Conservation (phyloP, 2,113 vertebrate species). For the Macrotis lagotis region DNA sequence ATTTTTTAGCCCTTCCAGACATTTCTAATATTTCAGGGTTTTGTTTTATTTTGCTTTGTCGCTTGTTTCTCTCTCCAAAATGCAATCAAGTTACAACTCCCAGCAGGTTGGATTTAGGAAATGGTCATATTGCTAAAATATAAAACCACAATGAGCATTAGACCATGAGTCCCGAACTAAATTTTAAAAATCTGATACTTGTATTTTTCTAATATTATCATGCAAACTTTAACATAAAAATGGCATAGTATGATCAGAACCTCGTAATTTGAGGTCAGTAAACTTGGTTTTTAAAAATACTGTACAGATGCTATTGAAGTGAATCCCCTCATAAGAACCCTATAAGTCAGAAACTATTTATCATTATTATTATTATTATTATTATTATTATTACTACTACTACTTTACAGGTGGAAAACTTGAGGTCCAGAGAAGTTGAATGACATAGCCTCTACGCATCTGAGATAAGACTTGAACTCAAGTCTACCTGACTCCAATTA, state of each 20-base stretch:
- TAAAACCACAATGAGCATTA: not conserved
- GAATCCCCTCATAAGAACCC: not conserved
- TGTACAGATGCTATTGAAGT: not conserved
- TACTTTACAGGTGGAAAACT: not conserved
- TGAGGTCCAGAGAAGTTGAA: not conserved
- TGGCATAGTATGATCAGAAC: not conserved
- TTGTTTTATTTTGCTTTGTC: not conserved
- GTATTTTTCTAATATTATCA: not conserved
- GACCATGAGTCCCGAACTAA: not conserved
- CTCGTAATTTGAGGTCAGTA: not conserved
- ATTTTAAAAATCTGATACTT: not conserved
- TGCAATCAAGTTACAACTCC: not conserved
- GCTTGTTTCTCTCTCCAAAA: slow-evolving; percentile 21
- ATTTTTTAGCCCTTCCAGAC: not conserved
- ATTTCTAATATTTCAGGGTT: not conserved
- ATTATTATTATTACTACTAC: not conserved
- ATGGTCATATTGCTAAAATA: slow-evolving; percentile 30
- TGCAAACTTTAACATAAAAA: not conserved
- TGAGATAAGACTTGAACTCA: not conserved
- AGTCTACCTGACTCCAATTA: not conserved
- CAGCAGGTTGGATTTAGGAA: slow-evolving; percentile 1
- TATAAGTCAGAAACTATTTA: not conserved
- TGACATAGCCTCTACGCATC: not conserved
- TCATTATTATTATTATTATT: too few relatives aligned
- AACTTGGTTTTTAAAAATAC: not conserved